Base-by-base conservation (phyloP, 2,797 vertebrate species). In the Oreochromis grahami region DNA sequence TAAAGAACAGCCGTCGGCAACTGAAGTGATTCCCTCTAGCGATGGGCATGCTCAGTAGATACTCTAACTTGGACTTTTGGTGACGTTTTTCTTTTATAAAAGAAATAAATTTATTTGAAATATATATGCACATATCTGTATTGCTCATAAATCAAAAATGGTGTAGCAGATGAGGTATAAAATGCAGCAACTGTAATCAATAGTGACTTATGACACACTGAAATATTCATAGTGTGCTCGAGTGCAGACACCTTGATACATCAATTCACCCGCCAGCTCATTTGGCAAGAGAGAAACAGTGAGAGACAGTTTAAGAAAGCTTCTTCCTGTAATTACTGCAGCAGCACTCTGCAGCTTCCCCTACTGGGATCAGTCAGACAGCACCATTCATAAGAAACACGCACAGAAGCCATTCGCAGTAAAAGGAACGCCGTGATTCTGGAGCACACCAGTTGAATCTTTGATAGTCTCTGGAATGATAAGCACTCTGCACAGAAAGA, bases 301-400 rank as follows among this genome's bases (percentile, higher is more conserved):
- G 68, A 80, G 53, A 82, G 72, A 56, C 76, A 29, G 58, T 81
- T 91, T 76, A 80, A 86, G 41, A 85, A 85, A 86, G 77, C 76
- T 50, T 87, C 78, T 50, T 87, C 52, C 68, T 86, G 84, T 91
- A 92, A 92, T 92, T 90, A 94, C 80, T 84, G 87, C 70, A 56
- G 84, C 78, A 84, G 79, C 80, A 58, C 77, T 83, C 68, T 43
- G 78, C 78, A 87, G 87, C 81, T 34, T 70, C 70, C 68, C 76
- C 89, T 38, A 65, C 85, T 81, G 83, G 86, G 89, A 93, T 89
- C 86, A 83, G 86, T 89, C 74, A 86, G 72, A 89, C 77, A 65
- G 19, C 53, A 83, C 81, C 76, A 86, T 83, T 92, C 53, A 83
- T 79, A 65, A 83, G 53, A 79, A 43, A 36, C 32, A 80, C 34